Evolutionary conservation across 2,113 vertebrate species (phyloP), one percentile per base, ranked within the genome.

Genomic region (Megaceryle torquata): DNA sequence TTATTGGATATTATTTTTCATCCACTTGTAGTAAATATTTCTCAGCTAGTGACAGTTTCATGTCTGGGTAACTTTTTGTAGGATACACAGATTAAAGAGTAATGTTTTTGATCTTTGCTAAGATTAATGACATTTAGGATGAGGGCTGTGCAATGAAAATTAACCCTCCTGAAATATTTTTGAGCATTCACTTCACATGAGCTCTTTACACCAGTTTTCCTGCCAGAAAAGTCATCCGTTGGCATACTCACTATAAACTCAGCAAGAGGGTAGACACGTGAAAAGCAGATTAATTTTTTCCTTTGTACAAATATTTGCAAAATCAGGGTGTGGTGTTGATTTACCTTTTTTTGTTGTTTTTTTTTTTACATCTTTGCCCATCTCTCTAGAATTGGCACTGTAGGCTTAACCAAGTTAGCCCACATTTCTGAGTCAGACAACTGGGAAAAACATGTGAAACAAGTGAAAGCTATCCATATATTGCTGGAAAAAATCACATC

Each of bases 391-490:
- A 25, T 2, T 82, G 53, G 33, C 72, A 81, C 15, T 20, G 33
- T 48, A 9, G 24, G 24, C 81, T 83, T 89, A 71, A 86, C 43
- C 21, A 68, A 48, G 43, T 16, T 57, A 68, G n/a, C n/a, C 67
- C 63, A 31, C 41, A 16, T 70, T 89, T 91, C 83, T 94, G 77
- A 94, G 76, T 70, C 69, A 84, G 68, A 29, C 29, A 86, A 57
- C 92, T 97, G 95, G 83, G 91, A 92, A 96, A 96, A 89, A 72
- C 44, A 82, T 10, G 64, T 67, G n/a, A n/a, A n/a, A n/a, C n/a
- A 92, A 87, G 74, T 84, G 93, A 96, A 86, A 65, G 65, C 69
- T 82, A 92, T 59, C 65, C 24, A 29, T 50, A 64, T 75, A 93
- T 76, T 86, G 83, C 88, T 93, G 95, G 95, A 96, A 96, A 61